Conservation (phyloP, 2,113 vertebrate species). For the Cricetomys ansorgei region DNA sequence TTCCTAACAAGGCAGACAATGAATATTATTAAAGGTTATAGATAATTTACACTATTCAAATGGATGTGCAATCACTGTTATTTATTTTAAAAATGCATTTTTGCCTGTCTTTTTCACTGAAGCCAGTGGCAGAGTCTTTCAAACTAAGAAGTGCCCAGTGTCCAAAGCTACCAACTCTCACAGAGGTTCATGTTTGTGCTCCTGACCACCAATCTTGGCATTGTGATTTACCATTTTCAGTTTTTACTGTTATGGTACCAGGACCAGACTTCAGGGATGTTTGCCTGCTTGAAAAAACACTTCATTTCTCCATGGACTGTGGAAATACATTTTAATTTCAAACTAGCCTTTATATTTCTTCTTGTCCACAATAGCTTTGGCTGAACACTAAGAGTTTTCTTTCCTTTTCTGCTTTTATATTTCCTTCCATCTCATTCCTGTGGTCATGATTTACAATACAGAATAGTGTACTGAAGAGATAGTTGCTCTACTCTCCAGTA, state of each 20-base stretch:
- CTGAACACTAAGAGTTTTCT: background rate
- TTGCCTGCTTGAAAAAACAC: background rate
- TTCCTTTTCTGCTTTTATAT: background rate
- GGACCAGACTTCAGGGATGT: background rate
- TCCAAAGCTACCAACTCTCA: background rate
- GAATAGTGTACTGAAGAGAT: background rate
- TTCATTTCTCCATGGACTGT: background rate
- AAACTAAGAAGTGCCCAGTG: constrained; percentile 9
- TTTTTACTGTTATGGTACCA: background rate
- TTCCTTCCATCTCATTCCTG: background rate
- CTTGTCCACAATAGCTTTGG: background rate
- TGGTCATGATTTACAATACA: background rate
- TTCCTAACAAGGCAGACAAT: constrained; percentile 56
- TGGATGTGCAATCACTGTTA: constrained; percentile 24
- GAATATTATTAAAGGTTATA: constrained; percentile 67
- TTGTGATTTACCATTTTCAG: background rate
- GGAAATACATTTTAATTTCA: background rate
- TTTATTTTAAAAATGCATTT: constrained; percentile 42
- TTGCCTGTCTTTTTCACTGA: background rate
- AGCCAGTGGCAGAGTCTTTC: background rate
- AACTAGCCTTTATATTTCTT: background rate
- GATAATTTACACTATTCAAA: constrained; percentile 37
- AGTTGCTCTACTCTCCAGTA: background rate
- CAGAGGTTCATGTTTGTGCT: background rate
- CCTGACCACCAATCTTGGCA: background rate